phyloP scores from a whole-genome alignment of 2,888 invertebrate genomes.

The Alitta virens region DNA sequence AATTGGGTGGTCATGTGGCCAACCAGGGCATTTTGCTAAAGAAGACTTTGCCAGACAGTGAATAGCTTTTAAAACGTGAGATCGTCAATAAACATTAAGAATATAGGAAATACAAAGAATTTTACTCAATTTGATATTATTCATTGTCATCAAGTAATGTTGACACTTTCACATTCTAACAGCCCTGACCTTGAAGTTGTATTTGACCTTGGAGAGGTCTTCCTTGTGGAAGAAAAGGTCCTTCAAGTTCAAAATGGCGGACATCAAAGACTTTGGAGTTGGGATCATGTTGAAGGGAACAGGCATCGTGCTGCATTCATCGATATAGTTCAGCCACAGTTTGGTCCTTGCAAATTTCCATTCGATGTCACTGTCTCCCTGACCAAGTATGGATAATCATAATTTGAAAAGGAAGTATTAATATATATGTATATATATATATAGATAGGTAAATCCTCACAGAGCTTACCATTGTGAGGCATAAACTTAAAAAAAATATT shows the following conservation, averaged over 20 bases:
- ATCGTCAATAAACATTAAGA: neutral
- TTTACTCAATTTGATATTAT: too few relatives aligned
- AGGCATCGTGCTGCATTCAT: slow-evolving; percentile 21
- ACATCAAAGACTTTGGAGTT: slow-evolving; percentile 9
- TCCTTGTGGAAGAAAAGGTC: neutral
- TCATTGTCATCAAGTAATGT: too few relatives aligned
- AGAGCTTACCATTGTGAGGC: too few relatives aligned
- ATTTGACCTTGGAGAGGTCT: neutral
- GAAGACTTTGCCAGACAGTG: neutral
- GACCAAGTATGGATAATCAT: too few relatives aligned
- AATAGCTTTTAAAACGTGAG: neutral
- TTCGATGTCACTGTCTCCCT: slow-evolving; percentile 23
- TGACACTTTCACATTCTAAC: too few relatives aligned
- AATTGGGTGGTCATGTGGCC: too few relatives aligned
- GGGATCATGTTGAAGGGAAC: slow-evolving; percentile 24
- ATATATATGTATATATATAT: too few relatives aligned
- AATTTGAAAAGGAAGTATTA: too few relatives aligned
- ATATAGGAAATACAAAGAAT: too few relatives aligned
- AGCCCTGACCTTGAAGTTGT: neutral
- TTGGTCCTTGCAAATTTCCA: slow-evolving; percentile 23
- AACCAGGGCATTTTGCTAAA: too few relatives aligned
- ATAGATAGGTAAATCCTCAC: too few relatives aligned
- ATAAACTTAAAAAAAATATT: too few relatives aligned
- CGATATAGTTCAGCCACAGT: slow-evolving; percentile 22
- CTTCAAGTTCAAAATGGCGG: slow-evolving; percentile 2